A percentile compares a stretch with the other conserved stretches of the same genome.
Evolutionary conservation across 2,888 invertebrate genomes (phyloP).

Genomic region (Achlya flavicornis): DNA sequence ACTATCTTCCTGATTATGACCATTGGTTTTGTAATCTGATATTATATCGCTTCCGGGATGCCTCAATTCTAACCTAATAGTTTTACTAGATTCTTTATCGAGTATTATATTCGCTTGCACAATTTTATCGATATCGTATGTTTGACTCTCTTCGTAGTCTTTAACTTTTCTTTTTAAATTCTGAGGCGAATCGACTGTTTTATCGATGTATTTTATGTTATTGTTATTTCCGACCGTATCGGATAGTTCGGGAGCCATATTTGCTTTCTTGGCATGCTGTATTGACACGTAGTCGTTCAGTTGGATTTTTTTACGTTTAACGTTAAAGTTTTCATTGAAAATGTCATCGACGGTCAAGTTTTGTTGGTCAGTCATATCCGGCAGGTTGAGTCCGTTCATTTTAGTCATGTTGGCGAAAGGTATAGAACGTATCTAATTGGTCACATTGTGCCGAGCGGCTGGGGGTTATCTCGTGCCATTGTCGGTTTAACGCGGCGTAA

Average conservation of each 20-base stretch:
- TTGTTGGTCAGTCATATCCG: constrained; percentile 63
- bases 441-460: constrained; percentile 68
- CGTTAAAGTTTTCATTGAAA: constrained; percentile 60
- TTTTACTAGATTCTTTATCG: constrained; percentile 63
- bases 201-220: constrained; percentile 43
- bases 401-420: constrained; percentile 68
- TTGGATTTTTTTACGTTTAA: constrained; percentile 57
- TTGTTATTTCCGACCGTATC: constrained; percentile 54
- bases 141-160: constrained; percentile 39
- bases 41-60: constrained; percentile 41
- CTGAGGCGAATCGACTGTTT: constrained; percentile 39
- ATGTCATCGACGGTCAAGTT: constrained; percentile 63
- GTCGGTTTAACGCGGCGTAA: constrained; percentile 79
- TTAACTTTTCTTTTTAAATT: constrained; percentile 59
- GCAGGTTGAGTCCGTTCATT: constrained; percentile 66
- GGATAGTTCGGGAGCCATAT: constrained; percentile 21
- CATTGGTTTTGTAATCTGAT: constrained; percentile 37
- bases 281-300: constrained; percentile 40
- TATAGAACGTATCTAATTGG: constrained; percentile 66
- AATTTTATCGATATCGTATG: constrained; percentile 55
- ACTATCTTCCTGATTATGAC: constrained; percentile 24
- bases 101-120: constrained; percentile 67
- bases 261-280: constrained; percentile 26
- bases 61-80: constrained; percentile 64
- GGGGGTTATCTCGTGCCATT: constrained; percentile 72